phyloP scores from a whole-genome alignment of 1,140 invertebrate genomes.

The Apocrypta bakeri region DNA sequence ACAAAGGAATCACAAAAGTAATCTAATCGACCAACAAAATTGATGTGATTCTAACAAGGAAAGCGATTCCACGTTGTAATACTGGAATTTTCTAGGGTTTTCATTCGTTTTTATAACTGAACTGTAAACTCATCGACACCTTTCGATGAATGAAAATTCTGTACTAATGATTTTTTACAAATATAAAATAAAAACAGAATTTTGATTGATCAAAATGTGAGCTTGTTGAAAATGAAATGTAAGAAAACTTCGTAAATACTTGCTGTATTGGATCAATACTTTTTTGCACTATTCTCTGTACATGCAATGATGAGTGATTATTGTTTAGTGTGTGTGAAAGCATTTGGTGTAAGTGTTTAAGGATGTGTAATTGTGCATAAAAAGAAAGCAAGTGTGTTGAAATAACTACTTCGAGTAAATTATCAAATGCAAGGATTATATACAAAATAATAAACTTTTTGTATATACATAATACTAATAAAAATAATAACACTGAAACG shows the following conservation, averaged over 20 bases:
- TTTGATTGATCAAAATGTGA: slow-evolving; percentile 9
- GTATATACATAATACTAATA: background rate
- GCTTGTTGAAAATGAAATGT: background rate
- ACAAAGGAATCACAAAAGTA: too few species aligned
- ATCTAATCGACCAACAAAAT: too few species aligned
- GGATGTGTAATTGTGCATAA: slow-evolving; percentile 23
- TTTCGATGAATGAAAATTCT: background rate
- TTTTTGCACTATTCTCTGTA: background rate
- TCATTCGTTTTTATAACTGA: background rate
- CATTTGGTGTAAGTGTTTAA: slow-evolving; percentile 29
- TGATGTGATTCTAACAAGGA: too few species aligned
- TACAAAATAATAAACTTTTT: slow-evolving; percentile 28
- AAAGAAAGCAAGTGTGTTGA: slow-evolving; percentile 14
- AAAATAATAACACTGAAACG: background rate
- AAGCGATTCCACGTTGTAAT: too few species aligned
- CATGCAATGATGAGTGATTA: background rate
- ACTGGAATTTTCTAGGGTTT: too few species aligned
- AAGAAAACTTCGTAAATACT: background rate
- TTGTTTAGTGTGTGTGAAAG: slow-evolving; percentile 6
- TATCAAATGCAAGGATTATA: background rate
- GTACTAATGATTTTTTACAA: background rate
- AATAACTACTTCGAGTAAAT: slow-evolving; percentile 30
- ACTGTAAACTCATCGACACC: background rate
- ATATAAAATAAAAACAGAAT: background rate
- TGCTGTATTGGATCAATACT: background rate